These are phyloP conservation scores for Ciona savignyi DNA, from an alignment of 23 tunicate genomes.

Conservation along the genomic window DNA sequence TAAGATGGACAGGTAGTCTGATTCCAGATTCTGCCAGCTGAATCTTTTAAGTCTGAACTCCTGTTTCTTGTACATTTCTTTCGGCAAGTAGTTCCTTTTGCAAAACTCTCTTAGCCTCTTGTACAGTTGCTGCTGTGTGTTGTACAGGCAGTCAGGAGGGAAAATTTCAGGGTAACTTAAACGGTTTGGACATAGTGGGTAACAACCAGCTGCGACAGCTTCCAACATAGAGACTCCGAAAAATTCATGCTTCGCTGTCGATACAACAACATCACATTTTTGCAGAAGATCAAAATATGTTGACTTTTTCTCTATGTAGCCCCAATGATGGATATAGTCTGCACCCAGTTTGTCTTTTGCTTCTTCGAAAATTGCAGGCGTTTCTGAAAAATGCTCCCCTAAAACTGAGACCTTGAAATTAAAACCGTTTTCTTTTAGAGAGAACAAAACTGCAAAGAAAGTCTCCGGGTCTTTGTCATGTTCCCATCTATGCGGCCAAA, in stretches of 20 bases:
- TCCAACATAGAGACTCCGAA: constrained; percentile 94
- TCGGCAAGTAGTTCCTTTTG: constrained; percentile 1
- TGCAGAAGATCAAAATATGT: constrained; percentile 26
- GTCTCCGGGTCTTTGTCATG: constrained; percentile 87
- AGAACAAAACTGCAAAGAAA: constrained; percentile 50
- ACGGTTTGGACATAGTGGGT: constrained; percentile 79
- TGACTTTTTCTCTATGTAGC: constrained; percentile 31
- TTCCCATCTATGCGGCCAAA: constrained; percentile 98
- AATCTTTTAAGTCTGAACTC: constrained; percentile 25
- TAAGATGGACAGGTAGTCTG: constrained; percentile 5
- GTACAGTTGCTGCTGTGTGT: constrained; percentile 58
- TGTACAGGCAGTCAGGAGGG: constrained; percentile 67
- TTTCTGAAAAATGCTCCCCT: constrained; percentile 59
- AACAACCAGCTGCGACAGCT: constrained; percentile 57
- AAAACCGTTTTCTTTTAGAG: constrained; percentile 41
- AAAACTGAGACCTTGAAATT: constrained; percentile 63
- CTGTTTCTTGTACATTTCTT: constrained; percentile 1
- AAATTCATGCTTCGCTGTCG: constrained; percentile 90
- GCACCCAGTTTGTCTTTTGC: constrained; percentile 42
- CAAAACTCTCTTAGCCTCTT: constrained; percentile 56
- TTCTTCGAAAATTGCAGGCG: constrained; percentile 51
- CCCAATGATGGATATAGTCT: constrained; percentile 60
- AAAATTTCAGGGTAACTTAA: constrained; percentile 83
- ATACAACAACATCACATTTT: constrained; percentile 65
- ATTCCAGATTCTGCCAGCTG: constrained; percentile 14